Base-by-base conservation (phyloP, 2,797 vertebrate species). In the Xenentodon cancila region DNA sequence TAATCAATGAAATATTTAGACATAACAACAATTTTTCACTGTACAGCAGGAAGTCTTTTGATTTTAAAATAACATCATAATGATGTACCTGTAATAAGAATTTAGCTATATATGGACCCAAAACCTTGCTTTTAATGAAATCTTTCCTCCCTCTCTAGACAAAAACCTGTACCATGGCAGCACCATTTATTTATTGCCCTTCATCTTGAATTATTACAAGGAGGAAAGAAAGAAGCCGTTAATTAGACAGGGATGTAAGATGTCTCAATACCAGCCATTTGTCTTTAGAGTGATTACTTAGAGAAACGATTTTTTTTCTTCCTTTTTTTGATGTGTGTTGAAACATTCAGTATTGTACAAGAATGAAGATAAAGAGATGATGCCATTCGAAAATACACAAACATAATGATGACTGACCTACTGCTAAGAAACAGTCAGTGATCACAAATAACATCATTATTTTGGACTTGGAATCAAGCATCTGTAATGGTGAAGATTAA, bases 241-340 rank as follows among this genome's bases (percentile, higher is more conserved):
- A 81, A 91, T 92, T 89, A 89, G 88, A 87, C 77, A 80, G 66
- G 87, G 77, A 87, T 82, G 80, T 86, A 81, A 88, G 78, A 89
- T 86, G 83, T 86, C 83, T 89, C 88, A 83, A 80, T 85, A 86
- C 84, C 85, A 88, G 66, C 82, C 77, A 88, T 91, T 90, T 88
- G 83, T 92, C 88, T 90, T 81, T 71, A 73, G 70, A 85, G 83
- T 85, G 79, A 89, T 89, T 89, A 89, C 86, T 86, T 86, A 85
- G 77, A 82, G 81, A 69, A 75, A 78, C 73, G 70, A 80, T 73
- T 75, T 81, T 71, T 74, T 37, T 37, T 27, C 7, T 27, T 27
- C 3, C 7, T 8, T 32, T 32, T 65, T 79, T 62, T 84, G 64
- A 84, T 77, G 72, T 34, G 68, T 77, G 76, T 82, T 69, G 67